Conservation (phyloP, 2,797 vertebrate genomes). For the Cyclopterus lumpus region DNA sequence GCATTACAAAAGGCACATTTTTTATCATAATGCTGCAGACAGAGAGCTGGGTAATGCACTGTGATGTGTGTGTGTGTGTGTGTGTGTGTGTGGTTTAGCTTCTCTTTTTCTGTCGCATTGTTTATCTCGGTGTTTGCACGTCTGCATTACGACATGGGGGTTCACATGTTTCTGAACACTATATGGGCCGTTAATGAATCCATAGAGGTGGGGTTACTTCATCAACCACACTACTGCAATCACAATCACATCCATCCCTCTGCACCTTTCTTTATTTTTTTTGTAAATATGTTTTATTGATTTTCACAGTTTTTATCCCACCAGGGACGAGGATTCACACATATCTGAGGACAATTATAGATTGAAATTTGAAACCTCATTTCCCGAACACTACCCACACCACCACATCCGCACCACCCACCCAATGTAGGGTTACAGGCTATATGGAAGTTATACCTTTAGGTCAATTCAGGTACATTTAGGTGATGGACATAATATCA, state of each 20-base stretch:
- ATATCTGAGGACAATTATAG: too few relatives aligned
- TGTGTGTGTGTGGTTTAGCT: conserved; percentile 55
- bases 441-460: too few relatives aligned
- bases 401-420: too few relatives aligned
- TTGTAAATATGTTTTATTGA: too few relatives aligned
- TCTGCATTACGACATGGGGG: conserved; percentile 28
- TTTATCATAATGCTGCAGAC: conserved; percentile 78
- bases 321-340: too few relatives aligned
- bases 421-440: too few relatives aligned
- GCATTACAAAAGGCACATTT: conserved; percentile 68
- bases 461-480: too few relatives aligned
- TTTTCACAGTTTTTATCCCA: too few relatives aligned
- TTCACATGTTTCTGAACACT: conserved; percentile 42
- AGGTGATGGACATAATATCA: too few relatives aligned
- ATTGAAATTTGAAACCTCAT: too few relatives aligned
- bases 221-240: conserved; percentile 15
- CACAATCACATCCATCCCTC: neutral
- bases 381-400: too few relatives aligned
- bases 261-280: neutral
- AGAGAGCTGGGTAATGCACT: conserved; percentile 52
- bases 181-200: conserved; percentile 57
- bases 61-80: conserved; percentile 39
- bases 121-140: conserved; percentile 49
- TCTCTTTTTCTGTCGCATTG: conserved; percentile 23
- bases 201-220: conserved; percentile 30